Conservation (phyloP, 2,888 invertebrate genomes). For the Cinara cedri region DNA sequence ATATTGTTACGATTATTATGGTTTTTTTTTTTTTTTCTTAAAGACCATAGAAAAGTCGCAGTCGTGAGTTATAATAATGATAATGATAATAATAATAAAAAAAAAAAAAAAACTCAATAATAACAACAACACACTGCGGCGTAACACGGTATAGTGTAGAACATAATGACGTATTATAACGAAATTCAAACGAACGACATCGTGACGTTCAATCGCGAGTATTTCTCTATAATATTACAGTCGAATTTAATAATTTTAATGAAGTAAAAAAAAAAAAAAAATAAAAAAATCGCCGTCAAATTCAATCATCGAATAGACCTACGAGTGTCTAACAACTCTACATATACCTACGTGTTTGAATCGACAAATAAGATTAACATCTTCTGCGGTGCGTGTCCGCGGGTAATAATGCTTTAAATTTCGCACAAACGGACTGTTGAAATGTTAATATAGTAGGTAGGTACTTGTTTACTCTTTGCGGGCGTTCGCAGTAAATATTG, state of each 20-base stretch:
- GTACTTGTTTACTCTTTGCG: no score
- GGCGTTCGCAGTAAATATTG: neutral
- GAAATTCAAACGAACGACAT: no score
- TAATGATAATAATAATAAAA: neutral
- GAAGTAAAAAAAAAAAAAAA: no score
- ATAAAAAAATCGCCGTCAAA: no score
- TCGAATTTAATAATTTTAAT: no score
- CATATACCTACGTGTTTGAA: no score
- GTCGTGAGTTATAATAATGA: conserved; percentile 4
- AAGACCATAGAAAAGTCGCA: conserved; percentile 3
- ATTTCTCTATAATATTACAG: no score
- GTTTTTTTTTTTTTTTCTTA: neutral
- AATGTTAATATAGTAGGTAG: neutral
- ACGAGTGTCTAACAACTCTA: no score
- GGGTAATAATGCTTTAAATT: neutral
- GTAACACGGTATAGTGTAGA: conserved; percentile 29
- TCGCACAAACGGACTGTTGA: neutral
- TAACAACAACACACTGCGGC: neutral
- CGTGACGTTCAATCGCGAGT: no score
- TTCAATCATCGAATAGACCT: no score
- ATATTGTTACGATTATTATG: conserved; percentile 15
- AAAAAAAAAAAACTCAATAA: conserved; percentile 5
- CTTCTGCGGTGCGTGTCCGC: no score
- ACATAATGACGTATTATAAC: neutral
- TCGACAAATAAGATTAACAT: no score